Conservation (phyloP, 2,888 invertebrate species). For the Drosophila mettleri region DNA sequence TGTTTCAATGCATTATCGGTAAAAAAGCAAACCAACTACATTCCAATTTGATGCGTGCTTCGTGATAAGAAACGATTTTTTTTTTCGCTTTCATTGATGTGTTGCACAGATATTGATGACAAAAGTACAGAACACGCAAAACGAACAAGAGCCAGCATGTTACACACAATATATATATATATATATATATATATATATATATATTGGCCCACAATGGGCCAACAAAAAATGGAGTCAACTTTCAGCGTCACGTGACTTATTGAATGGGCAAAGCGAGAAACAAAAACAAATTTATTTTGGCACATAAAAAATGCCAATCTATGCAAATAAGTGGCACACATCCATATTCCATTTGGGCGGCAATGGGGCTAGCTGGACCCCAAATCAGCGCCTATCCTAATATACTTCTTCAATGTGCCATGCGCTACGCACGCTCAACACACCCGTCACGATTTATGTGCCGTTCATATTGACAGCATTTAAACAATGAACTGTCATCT, state of each 20-base stretch:
- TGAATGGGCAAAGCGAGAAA: slow-evolving; percentile 28
- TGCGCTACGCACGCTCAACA: slow-evolving; percentile 10
- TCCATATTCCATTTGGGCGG: slow-evolving; percentile 38
- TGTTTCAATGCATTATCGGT: slow-evolving; percentile 36
- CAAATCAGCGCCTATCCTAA: slow-evolving; percentile 2
- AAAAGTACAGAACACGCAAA: slow-evolving; percentile 29
- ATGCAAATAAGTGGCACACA: slow-evolving; percentile 75
- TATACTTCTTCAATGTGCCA: slow-evolving; percentile 15
- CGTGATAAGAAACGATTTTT: slow-evolving; percentile 36
- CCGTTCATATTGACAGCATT: slow-evolving; percentile 69
- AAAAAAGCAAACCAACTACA: slow-evolving; percentile 56
- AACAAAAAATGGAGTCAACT: slow-evolving; percentile 51
- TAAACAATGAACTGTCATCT: slow-evolving; percentile 69
- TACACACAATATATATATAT: background rate
- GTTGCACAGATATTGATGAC: slow-evolving; percentile 63
- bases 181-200: slow-evolving; percentile 7
- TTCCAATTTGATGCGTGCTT: slow-evolving; percentile 47
- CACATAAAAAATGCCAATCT: slow-evolving; percentile 71
- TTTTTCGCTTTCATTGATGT: slow-evolving; percentile 58
- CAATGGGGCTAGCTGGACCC: background rate
- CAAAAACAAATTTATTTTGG: slow-evolving; percentile 53
- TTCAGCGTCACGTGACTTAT: slow-evolving; percentile 73
- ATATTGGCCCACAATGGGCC: slow-evolving; percentile 15
- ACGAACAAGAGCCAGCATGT: slow-evolving; percentile 15
- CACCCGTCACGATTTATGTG: slow-evolving; percentile 61